These are phyloP conservation scores for Nerophis ophidion DNA, from an alignment of 2,113 vertebrate genomes.

Conservation along the genomic window DNA sequence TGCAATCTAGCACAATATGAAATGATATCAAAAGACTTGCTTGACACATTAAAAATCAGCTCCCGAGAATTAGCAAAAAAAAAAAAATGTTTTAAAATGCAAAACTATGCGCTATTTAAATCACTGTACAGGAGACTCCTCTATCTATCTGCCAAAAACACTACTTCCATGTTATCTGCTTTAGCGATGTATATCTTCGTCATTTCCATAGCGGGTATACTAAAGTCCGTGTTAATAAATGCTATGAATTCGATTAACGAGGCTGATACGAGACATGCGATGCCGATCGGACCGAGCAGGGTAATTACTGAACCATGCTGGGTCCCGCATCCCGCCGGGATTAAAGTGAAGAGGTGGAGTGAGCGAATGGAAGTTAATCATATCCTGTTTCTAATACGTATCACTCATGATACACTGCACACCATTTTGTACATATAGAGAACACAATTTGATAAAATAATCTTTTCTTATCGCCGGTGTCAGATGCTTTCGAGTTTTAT, in stretches of 20 bases:
- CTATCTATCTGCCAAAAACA: constrained; percentile 49
- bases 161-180: constrained; percentile 38
- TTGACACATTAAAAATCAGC: no score
- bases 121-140: constrained; percentile 32
- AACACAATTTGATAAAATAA: constrained; percentile 6
- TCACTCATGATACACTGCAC: constrained; percentile 13
- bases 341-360: constrained; percentile 5
- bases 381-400: constrained; percentile 29
- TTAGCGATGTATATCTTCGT: constrained; percentile 24
- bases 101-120: not conserved
- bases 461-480: constrained; percentile 7
- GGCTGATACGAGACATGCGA: constrained; percentile 33
- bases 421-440: not conserved
- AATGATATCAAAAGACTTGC: no score
- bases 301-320: constrained; percentile 57
- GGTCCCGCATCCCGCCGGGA: constrained; percentile 28
- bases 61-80: no score
- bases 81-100: not conserved
- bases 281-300: constrained; percentile 36
- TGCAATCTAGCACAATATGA: no score
- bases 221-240: constrained; percentile 56
- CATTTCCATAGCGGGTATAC: constrained; percentile 33
- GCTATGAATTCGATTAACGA: constrained; percentile 58
- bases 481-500: constrained; percentile 7
- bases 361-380: constrained; percentile 32